These are phyloP conservation scores for Stigmatopora argus DNA, from an alignment of 2,113 vertebrate species.

Conservation along the genomic window DNA sequence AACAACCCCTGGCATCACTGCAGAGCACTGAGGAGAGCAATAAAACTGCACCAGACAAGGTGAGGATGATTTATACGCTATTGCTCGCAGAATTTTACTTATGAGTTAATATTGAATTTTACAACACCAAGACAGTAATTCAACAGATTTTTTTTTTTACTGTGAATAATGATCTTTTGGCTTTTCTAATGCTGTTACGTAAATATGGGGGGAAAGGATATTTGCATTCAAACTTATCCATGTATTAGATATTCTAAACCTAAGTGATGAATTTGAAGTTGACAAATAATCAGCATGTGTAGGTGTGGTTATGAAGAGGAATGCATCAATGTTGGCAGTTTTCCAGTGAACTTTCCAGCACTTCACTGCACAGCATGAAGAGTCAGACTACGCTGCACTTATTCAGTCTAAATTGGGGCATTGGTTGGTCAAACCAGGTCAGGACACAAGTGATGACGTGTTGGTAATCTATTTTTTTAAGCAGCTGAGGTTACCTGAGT, in stretches of 20 bases:
- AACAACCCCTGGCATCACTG: conserved; percentile 63
- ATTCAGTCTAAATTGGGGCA: background rate
- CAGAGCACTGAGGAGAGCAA: conserved; percentile 53
- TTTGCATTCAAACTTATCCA: conserved; percentile 6
- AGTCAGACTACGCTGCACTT: conserved; percentile 16
- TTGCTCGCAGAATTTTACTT: conserved; percentile 15
- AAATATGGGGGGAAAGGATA: conserved; percentile 19
- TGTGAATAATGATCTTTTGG: conserved; percentile 16
- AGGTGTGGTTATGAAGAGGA: conserved; percentile 20
- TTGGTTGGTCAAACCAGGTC: conserved; percentile 26
- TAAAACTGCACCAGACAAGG: conserved; percentile 64
- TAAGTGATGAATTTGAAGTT: background rate
- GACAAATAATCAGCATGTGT: conserved; percentile 1
- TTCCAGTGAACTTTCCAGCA: conserved; percentile 49
- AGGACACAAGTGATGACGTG: conserved; percentile 11
- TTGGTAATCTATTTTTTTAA: conserved; percentile 18
- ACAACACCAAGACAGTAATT: background rate
- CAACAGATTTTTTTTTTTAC: conserved; percentile 1
- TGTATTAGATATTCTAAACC: conserved; percentile 17
- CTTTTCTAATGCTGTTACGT: conserved; percentile 21
- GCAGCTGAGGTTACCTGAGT: conserved; percentile 6
- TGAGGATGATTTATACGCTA: conserved; percentile 47
- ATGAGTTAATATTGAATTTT: conserved; percentile 11
- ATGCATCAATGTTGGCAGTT: conserved; percentile 46
- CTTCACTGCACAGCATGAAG: conserved; percentile 25